Percentiles rank a stretch among this genome's conserved stretches.
Evolutionary conservation across 2,797 vertebrate genomes (phyloP).

Genomic region (Xenentodon cancila): DNA sequence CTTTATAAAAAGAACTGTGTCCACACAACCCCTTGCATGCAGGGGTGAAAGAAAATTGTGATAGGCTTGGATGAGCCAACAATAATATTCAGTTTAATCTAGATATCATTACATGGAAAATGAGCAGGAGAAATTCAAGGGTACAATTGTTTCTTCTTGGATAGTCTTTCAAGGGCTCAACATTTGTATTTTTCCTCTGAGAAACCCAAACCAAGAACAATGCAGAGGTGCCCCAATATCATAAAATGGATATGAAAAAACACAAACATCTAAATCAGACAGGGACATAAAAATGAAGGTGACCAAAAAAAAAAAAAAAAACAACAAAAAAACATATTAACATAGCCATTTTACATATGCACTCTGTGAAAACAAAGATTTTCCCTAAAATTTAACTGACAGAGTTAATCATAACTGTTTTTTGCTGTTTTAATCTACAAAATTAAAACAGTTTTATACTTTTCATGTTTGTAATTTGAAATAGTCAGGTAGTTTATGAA

Average conservation of each 20-base stretch:
- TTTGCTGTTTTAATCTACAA: no score
- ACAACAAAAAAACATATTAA: neutral
- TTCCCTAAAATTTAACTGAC: no score
- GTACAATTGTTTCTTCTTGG: slow-evolving; percentile 72
- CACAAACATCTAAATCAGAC: neutral
- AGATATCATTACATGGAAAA: slow-evolving; percentile 80
- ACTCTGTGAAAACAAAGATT: neutral
- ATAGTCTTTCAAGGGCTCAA: slow-evolving; percentile 53
- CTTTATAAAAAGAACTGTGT: slow-evolving; percentile 40
- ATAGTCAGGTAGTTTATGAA: no score
- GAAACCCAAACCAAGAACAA: slow-evolving; percentile 69
- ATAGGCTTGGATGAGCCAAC: slow-evolving; percentile 72
- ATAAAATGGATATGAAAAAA: slow-evolving; percentile 8
- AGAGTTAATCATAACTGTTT: no score
- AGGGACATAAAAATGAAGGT: slow-evolving; percentile 1
- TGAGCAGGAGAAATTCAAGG: slow-evolving; percentile 76
- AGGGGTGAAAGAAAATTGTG: slow-evolving; percentile 66
- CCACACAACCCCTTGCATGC: slow-evolving; percentile 60
- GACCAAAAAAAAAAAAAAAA: neutral
- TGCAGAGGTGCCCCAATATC: slow-evolving; percentile 57
- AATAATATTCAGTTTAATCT: slow-evolving; percentile 84
- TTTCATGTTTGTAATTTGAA: no score
- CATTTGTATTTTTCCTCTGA: slow-evolving; percentile 73
- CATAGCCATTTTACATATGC: neutral
- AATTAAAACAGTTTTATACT: no score